Evolutionary conservation across 2,888 invertebrate genomes (phyloP), one percentile per base, ranked within the genome.

Genomic region (Norana najaformis): DNA sequence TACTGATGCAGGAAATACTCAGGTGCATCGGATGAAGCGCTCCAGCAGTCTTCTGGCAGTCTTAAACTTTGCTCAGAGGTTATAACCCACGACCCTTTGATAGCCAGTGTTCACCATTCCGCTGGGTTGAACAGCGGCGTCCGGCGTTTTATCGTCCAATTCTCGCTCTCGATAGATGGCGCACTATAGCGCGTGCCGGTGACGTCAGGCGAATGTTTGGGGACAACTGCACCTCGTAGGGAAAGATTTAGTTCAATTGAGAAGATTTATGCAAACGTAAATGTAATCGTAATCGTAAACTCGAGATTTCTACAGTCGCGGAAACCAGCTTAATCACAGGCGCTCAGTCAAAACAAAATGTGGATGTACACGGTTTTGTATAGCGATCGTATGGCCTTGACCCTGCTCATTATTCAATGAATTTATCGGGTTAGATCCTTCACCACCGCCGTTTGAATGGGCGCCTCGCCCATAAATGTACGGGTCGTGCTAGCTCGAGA

Each of bases 71-170:
- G n/a, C n/a, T 13, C 69, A 69, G n/a, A n/a, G 69, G 69, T 69
- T n/a, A 69, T 69, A 69, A 69, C 69, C 69, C n/a, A n/a, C 69
- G 8, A 69, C 69, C 69, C 69, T n/a, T n/a, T n/a, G n/a, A 69
- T 69, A 30, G n/a, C 69, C 16, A n/a, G 4, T 11, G 30, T 69
- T n/a, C 30, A 1, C n/a, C 30, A 30, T 8, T 69, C 69, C n/a
- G 69, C 69, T 69, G 30, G n/a, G 69, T n/a, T 69, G 30, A 8
- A 69, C 69, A 69, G 69, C 16, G 0, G 1, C 69, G 69, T 69
- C 69, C 69, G 69, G n/a, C n/a, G 69, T n/a, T 69, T 69, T 69
- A n/a, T 69, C 69, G 69, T n/a, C n/a, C n/a, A n/a, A n/a, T n/a
- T 69, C 69, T 53, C 53, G 23, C 5, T 41, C 41, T 47, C 47